Percentiles rank a stretch among this genome's conserved stretches.
phyloP scores from a whole-genome alignment of 2,888 invertebrate genomes.

The Leptopilina myrica region DNA sequence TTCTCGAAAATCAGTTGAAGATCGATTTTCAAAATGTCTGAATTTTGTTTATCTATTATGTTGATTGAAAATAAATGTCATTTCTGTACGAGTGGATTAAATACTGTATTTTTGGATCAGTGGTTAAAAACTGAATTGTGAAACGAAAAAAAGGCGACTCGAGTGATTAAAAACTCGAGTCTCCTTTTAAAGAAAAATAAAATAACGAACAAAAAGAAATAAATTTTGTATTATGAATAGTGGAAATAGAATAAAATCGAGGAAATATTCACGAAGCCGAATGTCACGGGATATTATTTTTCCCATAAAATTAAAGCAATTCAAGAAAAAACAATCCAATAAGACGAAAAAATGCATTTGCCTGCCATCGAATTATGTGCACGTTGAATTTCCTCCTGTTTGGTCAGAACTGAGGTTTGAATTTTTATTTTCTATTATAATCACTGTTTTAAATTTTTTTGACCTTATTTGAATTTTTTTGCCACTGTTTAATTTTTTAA shows the following conservation, averaged over 20 bases:
- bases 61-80: background rate
- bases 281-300: constrained; percentile 57
- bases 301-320: constrained; percentile 47
- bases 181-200: background rate
- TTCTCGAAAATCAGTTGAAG: constrained; percentile 10
- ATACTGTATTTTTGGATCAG: background rate
- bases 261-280: constrained; percentile 61
- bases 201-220: no score
- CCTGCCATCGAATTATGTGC: constrained; percentile 80
- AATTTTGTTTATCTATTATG: constrained; percentile 1
- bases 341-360: constrained; percentile 80
- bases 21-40: background rate
- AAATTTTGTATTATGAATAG: constrained; percentile 46
- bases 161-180: constrained; percentile 32
- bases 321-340: constrained; percentile 58
- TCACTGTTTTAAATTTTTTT: background rate
- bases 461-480: background rate
- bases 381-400: constrained; percentile 82
- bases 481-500: no score
- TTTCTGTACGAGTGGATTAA: background rate
- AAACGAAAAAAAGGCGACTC: background rate
- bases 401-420: constrained; percentile 81
- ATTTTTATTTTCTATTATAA: background rate
- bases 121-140: background rate
- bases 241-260: constrained; percentile 58